A percentile compares a stretch with the other conserved stretches of the same genome.
phyloP scores from a whole-genome alignment of 1,140 invertebrate genomes.

The Drosophila nasuta region DNA sequence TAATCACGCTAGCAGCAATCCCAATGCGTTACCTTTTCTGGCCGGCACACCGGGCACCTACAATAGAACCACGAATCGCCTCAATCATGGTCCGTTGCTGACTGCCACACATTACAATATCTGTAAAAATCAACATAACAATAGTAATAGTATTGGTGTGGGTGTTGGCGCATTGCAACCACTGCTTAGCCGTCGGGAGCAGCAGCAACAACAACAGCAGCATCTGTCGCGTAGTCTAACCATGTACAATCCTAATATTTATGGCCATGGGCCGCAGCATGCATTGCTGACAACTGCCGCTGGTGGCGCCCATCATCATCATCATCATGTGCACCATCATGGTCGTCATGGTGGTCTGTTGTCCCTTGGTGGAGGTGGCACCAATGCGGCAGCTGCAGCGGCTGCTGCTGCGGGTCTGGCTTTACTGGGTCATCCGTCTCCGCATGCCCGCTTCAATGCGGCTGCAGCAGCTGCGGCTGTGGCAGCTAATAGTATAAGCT shows the following conservation, averaged over 20 bases:
- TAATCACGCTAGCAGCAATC: slow-evolving; percentile 28
- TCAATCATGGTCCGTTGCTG: slow-evolving; percentile 74
- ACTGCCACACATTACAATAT: slow-evolving; percentile 77
- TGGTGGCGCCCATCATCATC: slow-evolving; percentile 12
- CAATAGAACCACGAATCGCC: slow-evolving; percentile 74
- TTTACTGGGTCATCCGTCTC: slow-evolving; percentile 49
- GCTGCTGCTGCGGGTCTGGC: slow-evolving; percentile 51
- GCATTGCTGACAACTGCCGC: slow-evolving; percentile 47
- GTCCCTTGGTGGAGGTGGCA: slow-evolving; percentile 43
- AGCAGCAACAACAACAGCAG: slow-evolving; percentile 52
- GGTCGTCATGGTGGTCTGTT: slow-evolving; percentile 40
- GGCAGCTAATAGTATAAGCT: slow-evolving; percentile 80
- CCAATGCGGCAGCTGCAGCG: slow-evolving; percentile 35
- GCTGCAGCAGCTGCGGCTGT: slow-evolving; percentile 70
- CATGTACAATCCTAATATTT: slow-evolving; percentile 68
- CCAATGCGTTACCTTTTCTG: slow-evolving; percentile 64
- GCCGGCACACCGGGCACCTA: slow-evolving; percentile 72
- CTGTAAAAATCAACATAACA: slow-evolving; percentile 73
- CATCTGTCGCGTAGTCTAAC: slow-evolving; percentile 60
- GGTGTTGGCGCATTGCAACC: slow-evolving; percentile 25
- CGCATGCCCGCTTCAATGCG: slow-evolving; percentile 56
- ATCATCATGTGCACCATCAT: slow-evolving; percentile 44
- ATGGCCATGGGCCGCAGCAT: slow-evolving; percentile 53
- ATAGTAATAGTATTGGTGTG: slow-evolving; percentile 27
- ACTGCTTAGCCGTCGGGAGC: slow-evolving; percentile 47